phyloP scores from a whole-genome alignment of 1,140 invertebrate species.

The Lordiphosa stackelbergi region DNA sequence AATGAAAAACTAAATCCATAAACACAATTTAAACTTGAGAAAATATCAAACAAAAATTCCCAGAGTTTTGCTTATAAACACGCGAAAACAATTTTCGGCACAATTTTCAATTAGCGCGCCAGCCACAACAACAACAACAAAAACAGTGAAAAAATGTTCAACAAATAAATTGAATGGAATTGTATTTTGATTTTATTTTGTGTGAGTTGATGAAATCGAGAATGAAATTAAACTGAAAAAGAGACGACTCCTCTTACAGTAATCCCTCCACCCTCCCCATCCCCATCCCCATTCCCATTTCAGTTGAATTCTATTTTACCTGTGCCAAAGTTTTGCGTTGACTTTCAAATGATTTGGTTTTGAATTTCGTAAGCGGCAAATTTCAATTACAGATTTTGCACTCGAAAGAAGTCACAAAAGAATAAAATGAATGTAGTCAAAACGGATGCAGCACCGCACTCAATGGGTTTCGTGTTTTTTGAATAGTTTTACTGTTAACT shows the following conservation, averaged over 20 bases:
- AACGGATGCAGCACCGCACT: slow-evolving; percentile 13
- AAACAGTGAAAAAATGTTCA: slow-evolving; percentile 33
- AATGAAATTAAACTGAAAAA: slow-evolving; percentile 27
- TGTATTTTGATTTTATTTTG: slow-evolving; percentile 65
- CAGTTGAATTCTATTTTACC: slow-evolving; percentile 39
- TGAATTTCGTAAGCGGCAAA: slow-evolving; percentile 48
- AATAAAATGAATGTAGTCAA: too few species aligned
- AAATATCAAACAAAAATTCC: slow-evolving; percentile 24
- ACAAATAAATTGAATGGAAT: slow-evolving; percentile 64
- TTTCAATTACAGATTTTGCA: slow-evolving; percentile 71
- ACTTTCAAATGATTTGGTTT: slow-evolving; percentile 50
- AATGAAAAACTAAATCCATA: slow-evolving; percentile 15
- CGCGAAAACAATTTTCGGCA: slow-evolving; percentile 56
- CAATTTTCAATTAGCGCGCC: slow-evolving; percentile 63
- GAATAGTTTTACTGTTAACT: slow-evolving; percentile 20
- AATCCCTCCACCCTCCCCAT: slow-evolving; percentile 4
- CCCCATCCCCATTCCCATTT: slow-evolving; percentile 10
- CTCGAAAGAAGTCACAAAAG: slow-evolving; percentile 18
- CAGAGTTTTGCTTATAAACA: slow-evolving; percentile 38
- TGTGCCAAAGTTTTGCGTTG: slow-evolving; percentile 45
- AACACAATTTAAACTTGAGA: slow-evolving; percentile 38
- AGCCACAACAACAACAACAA: slow-evolving; percentile 7
- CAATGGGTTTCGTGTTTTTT: slow-evolving; percentile 14
- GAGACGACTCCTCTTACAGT: slow-evolving; percentile 4
- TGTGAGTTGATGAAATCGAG: slow-evolving; percentile 35